Evolutionary conservation across 2,113 vertebrate genomes (phyloP), one percentile per base, ranked within the genome.

Genomic region (Panthera tigris): DNA sequence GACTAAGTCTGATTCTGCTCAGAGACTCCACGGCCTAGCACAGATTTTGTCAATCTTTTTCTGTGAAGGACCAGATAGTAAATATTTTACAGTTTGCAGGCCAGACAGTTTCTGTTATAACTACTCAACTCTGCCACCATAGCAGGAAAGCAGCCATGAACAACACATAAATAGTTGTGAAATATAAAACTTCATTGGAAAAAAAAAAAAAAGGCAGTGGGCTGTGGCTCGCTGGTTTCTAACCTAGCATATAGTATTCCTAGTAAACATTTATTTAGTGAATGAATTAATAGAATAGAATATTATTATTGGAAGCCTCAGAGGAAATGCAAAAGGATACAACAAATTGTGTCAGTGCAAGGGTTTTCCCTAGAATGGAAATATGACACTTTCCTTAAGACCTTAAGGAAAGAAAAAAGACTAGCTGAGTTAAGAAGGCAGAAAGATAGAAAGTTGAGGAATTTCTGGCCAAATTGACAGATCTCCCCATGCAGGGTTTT

Each of bases 301-400:
- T 92, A 63, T 83, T 84, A 89, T 55, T 78, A 61, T 31, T 66
- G 19, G 63, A 87, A 39, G 4, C 52, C 55, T 93, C 52, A 65
- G 52, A 89, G 66, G 65, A 95, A 71, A 90, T n/a, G 19, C 21
- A 78, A 91, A 73, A 93, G 18, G 57, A 45, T 55, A 13, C 81
- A 57, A 85, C 66, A 50, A 65, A 10, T 91, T 89, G 52, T 23
- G 29, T 69, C 85, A 76, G 19, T 87, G 18, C 31, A 71, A 92
- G 41, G 0, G 5, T 39, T 61, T 86, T 89, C 57, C 52, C 61
- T 90, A 39, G 25, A 92, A 63, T 80, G 19, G 57, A 90, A 69
- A 96, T 63, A 10, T 88, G 55, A 80, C n/a, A 87, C 45, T 91
- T 83, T n/a, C 71, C 71, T 63, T 94, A 55, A 94, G 41, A 69